A percentile compares a stretch with the other conserved stretches of the same genome.
Evolutionary conservation across 1,140 invertebrate species (phyloP).

Genomic region (Procambarus clarkii): DNA sequence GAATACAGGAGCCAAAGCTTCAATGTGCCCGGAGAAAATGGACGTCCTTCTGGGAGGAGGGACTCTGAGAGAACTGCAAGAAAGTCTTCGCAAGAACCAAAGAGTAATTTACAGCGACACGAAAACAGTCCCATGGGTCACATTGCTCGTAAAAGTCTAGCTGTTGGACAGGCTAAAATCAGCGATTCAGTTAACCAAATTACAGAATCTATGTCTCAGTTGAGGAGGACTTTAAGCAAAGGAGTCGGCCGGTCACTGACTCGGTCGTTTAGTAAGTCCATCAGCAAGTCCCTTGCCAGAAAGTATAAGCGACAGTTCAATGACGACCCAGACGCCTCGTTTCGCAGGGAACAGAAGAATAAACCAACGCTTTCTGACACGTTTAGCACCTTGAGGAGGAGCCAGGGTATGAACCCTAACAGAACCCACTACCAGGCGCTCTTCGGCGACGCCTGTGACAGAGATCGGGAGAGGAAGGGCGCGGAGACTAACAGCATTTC

Average conservation of each 20-base stretch:
- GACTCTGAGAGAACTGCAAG: not conserved
- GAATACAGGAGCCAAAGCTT: not conserved
- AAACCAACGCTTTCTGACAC: conserved; percentile 10
- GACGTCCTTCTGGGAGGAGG: not conserved
- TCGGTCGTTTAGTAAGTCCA: conserved; percentile 30
- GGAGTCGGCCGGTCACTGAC: conserved; percentile 34
- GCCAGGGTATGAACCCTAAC: conserved; percentile 3
- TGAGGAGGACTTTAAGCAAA: conserved; percentile 35
- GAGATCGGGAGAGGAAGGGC: not conserved
- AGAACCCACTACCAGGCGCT: conserved; percentile 29
- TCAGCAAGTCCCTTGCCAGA: conserved; percentile 4
- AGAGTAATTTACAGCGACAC: conserved; percentile 6
- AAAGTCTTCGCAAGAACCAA: not conserved
- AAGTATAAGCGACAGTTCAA: conserved; percentile 53
- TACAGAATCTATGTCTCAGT: conserved; percentile 36
- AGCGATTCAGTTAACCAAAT: conserved; percentile 43
- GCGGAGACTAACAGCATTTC: not conserved
- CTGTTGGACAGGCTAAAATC: conserved; percentile 45
- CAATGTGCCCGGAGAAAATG: not conserved
- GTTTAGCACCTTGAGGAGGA: conserved; percentile 47
- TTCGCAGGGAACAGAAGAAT: not conserved
- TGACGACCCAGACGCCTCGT: not conserved
- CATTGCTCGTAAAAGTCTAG: conserved; percentile 16
- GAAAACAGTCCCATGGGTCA: conserved; percentile 19
- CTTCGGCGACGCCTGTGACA: conserved; percentile 1